Percentiles rank a stretch among this genome's conserved stretches.
Evolutionary conservation across 2,797 vertebrate genomes (phyloP).

Genomic region (Typhlichthys subterraneus): DNA sequence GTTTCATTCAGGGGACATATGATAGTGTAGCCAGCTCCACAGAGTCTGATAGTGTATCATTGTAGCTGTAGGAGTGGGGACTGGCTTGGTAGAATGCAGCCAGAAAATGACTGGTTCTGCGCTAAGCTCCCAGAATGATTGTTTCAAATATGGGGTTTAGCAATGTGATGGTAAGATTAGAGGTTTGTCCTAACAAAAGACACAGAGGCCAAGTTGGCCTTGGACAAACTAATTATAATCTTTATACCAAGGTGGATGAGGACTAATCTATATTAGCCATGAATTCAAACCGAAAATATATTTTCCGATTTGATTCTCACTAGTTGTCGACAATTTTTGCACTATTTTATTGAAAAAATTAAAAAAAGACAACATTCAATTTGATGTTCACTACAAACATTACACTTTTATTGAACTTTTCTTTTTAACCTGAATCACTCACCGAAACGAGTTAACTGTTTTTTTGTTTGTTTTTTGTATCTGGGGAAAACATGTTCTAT

Average conservation of each 20-base stretch:
- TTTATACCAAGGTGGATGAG: too few relatives aligned
- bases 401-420: conserved; percentile 78
- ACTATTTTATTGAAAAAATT: not conserved
- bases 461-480: conserved; percentile 54
- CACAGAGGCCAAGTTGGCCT: not conserved
- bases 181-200: not conserved
- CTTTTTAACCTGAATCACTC: conserved; percentile 70
- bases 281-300: too few relatives aligned
- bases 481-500: conserved; percentile 71
- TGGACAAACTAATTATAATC: not conserved
- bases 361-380: conserved; percentile 45
- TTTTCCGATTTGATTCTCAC: too few relatives aligned
- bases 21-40: conserved; percentile 64
- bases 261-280: too few relatives aligned
- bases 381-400: conserved; percentile 78
- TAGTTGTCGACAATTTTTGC: not conserved
- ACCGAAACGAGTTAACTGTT: conserved; percentile 72
- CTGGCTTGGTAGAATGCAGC: conserved; percentile 26
- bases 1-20: conserved; percentile 66
- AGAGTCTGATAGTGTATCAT: conserved; percentile 63
- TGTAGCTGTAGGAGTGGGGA: conserved; percentile 32
- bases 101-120: conserved; percentile 40
- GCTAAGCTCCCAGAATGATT: conserved; percentile 13
- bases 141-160: conserved; percentile 7
- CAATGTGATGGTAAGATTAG: not conserved